These are phyloP conservation scores for Triplophysa tibetana DNA, from an alignment of 2,113 vertebrate genomes.

Conservation along the genomic window DNA sequence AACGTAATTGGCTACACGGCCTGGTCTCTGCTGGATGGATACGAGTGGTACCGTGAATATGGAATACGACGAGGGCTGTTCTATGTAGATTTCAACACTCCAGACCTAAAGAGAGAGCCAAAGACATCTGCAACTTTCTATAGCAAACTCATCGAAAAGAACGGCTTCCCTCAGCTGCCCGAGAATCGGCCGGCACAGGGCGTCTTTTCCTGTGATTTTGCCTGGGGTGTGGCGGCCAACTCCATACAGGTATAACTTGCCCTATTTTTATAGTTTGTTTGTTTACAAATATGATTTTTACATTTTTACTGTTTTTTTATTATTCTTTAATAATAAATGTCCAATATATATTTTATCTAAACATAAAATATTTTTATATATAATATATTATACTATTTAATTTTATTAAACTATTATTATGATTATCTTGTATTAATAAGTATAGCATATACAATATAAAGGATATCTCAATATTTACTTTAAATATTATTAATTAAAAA, in stretches of 20 bases:
- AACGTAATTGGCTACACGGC: slow-evolving; percentile 92
- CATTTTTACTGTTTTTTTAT: background rate
- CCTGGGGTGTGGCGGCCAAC: slow-evolving; percentile 90
- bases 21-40: slow-evolving; percentile 95
- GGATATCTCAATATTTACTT: no score
- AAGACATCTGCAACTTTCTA: slow-evolving; percentile 95
- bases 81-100: slow-evolving; percentile 90
- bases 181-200: slow-evolving; percentile 84
- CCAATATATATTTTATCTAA: no score
- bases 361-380: no score
- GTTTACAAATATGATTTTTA: background rate
- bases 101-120: slow-evolving; percentile 84
- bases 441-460: no score
- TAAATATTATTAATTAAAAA: no score
- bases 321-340: background rate
- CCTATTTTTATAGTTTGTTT: background rate
- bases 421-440: no score
- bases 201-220: slow-evolving; percentile 88
- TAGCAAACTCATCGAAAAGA: slow-evolving; percentile 88
- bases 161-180: slow-evolving; percentile 88
- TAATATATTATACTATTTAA: no score
- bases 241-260: slow-evolving; percentile 82
- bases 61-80: slow-evolving; percentile 89
- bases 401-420: no score
- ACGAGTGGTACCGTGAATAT: slow-evolving; percentile 93